These are phyloP conservation scores for Poeciliopsis paucimaculata DNA, from an alignment of 2,797 vertebrate species.

Conservation along the genomic window DNA sequence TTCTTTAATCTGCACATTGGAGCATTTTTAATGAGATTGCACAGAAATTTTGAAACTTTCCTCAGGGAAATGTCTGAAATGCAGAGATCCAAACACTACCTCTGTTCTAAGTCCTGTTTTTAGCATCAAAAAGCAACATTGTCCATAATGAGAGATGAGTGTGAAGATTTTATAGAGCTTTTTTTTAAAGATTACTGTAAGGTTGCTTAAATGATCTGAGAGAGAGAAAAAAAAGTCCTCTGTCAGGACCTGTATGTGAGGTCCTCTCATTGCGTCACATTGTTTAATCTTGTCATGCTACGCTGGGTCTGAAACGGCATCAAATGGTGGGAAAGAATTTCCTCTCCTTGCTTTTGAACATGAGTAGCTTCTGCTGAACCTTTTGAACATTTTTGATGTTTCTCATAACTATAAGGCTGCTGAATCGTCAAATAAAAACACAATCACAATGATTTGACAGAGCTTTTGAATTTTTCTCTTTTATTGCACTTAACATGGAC, in stretches of 20 bases:
- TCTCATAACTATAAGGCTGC: neutral
- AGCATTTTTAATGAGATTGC: neutral
- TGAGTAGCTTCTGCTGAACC: neutral
- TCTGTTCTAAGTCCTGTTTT: neutral
- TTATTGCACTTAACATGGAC: neutral
- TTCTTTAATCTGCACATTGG: neutral
- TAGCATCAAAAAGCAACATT: neutral
- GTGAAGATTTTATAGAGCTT: neutral
- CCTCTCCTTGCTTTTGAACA: neutral
- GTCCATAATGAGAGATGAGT: neutral
- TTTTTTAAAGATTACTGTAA: neutral
- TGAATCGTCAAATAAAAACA: neutral
- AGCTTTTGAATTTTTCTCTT: neutral
- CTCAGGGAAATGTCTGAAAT: neutral
- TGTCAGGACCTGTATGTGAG: neutral
- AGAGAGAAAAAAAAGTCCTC: neutral
- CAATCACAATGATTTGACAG: neutral
- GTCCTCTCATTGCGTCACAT: neutral
- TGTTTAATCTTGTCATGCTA: constrained; percentile 8
- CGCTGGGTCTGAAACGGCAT: neutral
- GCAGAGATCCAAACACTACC: neutral
- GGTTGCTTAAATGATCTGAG: neutral
- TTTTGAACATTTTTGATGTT: neutral
- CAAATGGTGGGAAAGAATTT: neutral
- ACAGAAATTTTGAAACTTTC: neutral